Evolutionary conservation across 2,113 vertebrate genomes (phyloP).

Genomic region (Smithornis capensis): DNA sequence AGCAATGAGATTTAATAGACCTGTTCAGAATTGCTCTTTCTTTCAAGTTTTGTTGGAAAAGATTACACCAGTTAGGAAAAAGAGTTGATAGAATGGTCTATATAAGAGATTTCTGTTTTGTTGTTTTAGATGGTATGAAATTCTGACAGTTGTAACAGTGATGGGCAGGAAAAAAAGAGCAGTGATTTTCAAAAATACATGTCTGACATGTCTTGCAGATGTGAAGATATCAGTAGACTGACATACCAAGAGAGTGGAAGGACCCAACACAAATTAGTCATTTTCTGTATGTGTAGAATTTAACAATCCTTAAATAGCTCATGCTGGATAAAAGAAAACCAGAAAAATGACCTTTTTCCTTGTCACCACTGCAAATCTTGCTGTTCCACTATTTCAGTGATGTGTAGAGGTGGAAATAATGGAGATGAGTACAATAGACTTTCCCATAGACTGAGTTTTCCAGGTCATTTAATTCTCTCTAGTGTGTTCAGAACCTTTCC

Average conservation of each 20-base stretch:
- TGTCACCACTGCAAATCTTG: slow-evolving; percentile 64
- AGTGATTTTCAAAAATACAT: background rate
- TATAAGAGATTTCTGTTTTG: fast-evolving
- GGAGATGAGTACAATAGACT: slow-evolving; percentile 66
- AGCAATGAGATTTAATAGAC: background rate
- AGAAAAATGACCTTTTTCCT: slow-evolving; percentile 66
- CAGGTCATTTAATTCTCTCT: slow-evolving; percentile 74
- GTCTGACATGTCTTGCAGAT: background rate
- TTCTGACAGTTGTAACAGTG: background rate
- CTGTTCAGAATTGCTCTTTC: background rate
- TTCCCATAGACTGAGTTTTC: slow-evolving; percentile 74
- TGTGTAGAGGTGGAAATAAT: slow-evolving; percentile 63
- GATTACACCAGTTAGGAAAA: background rate
- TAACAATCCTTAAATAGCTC: slow-evolving; percentile 19
- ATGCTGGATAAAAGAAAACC: slow-evolving; percentile 13
- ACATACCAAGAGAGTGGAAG: background rate
- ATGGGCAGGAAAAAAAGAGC: background rate
- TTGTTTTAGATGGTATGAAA: background rate
- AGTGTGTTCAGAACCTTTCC: slow-evolving; percentile 68
- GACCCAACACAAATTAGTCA: background rate
- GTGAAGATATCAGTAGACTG: background rate
- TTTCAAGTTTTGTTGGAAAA: background rate
- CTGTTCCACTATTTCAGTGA: slow-evolving; percentile 49
- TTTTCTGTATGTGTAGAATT: background rate
- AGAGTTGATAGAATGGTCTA: background rate